Evolutionary conservation across 2,888 invertebrate genomes (phyloP).

Genomic region (Plutella xylostella): DNA sequence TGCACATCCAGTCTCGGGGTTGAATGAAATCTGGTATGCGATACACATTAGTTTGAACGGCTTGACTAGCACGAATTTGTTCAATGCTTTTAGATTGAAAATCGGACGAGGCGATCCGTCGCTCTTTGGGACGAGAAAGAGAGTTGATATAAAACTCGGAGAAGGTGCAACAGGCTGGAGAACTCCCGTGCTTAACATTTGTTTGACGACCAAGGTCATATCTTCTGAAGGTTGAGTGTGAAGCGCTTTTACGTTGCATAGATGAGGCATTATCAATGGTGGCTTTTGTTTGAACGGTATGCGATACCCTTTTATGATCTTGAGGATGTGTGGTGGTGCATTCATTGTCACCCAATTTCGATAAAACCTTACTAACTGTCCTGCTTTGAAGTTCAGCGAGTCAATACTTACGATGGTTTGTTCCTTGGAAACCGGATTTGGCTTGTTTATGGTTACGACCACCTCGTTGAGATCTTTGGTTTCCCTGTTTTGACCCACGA

Average conservation of each 20-base stretch:
- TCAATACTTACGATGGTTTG: slow-evolving; percentile 5
- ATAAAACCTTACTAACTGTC: background rate
- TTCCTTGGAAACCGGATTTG: slow-evolving; percentile 1
- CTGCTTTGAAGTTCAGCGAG: slow-evolving; percentile 6
- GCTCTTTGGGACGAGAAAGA: slow-evolving; percentile 21
- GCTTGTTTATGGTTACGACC: background rate
- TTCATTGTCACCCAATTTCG: slow-evolving; percentile 11
- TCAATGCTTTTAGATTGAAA: slow-evolving; percentile 17
- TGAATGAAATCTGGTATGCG: slow-evolving; percentile 22
- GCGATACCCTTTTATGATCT: slow-evolving; percentile 14
- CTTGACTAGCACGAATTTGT: slow-evolving; percentile 17
- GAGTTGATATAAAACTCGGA: slow-evolving; percentile 21
- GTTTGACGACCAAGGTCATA: slow-evolving; percentile 12
- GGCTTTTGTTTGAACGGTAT: slow-evolving; percentile 18
- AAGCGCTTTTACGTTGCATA: slow-evolving; percentile 2
- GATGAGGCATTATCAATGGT: slow-evolving; percentile 11
- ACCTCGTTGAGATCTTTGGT: background rate
- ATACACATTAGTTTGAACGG: slow-evolving; percentile 18
- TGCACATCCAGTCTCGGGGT: slow-evolving; percentile 17
- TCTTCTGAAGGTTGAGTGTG: slow-evolving; percentile 7
- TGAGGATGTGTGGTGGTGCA: slow-evolving; percentile 13
- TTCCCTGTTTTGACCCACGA: background rate
- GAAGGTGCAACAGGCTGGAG: slow-evolving; percentile 9
- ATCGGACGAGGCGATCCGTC: slow-evolving; percentile 18
- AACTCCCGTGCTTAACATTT: slow-evolving; percentile 16